phyloP scores from a whole-genome alignment of 2,797 vertebrate species.

The Nyctibius grandis region DNA sequence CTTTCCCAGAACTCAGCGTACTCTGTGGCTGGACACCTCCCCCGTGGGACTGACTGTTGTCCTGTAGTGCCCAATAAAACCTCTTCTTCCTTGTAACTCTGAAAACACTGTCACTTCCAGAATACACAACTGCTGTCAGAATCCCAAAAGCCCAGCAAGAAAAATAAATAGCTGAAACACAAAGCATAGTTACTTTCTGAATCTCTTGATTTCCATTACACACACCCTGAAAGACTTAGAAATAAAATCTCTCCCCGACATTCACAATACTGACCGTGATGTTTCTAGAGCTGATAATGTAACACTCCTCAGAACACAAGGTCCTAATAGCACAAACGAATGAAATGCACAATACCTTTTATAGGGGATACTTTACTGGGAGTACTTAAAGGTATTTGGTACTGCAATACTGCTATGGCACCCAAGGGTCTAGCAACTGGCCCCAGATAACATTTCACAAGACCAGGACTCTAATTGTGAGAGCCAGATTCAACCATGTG shows the following conservation, averaged over 20 bases:
- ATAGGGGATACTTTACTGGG: neutral
- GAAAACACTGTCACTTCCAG: constrained; percentile 27
- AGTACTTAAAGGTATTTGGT: neutral
- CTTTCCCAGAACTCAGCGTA: neutral
- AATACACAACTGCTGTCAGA: constrained; percentile 2
- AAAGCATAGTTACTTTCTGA: neutral
- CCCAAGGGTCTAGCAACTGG: neutral
- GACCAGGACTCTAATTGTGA: neutral
- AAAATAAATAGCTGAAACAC: constrained; percentile 24
- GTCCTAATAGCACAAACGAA: neutral
- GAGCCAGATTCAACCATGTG: neutral
- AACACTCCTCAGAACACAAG: neutral
- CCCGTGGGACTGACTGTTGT: neutral
- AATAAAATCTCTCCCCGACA: neutral
- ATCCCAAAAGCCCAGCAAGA: neutral
- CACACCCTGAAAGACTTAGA: neutral
- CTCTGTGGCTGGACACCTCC: neutral
- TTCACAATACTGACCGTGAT: neutral
- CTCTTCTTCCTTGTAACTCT: neutral
- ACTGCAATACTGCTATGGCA: accelerated
- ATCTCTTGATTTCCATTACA: neutral
- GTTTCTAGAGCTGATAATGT: neutral
- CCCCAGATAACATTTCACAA: neutral
- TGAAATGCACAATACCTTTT: neutral
- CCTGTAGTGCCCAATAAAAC: neutral